These are phyloP conservation scores for Delphinus delphis DNA, from an alignment of 2,113 vertebrate genomes.

Conservation along the genomic window DNA sequence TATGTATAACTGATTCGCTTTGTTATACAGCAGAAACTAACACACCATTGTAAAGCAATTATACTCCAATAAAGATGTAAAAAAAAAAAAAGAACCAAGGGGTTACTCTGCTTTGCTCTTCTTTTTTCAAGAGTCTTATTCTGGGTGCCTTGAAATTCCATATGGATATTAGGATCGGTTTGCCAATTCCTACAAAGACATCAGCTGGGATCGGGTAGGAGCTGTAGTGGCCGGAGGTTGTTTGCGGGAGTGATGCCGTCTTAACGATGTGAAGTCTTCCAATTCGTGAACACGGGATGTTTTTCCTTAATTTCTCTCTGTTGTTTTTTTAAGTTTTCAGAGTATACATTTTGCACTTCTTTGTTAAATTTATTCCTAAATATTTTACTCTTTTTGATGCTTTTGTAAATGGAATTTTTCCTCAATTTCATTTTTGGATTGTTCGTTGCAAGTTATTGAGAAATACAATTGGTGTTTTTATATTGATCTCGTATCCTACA, in stretches of 20 bases:
- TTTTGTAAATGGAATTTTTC: not conserved
- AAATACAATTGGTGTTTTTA: not conserved
- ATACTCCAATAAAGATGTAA: no score
- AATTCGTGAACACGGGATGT: accelerated
- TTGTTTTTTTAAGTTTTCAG: not conserved
- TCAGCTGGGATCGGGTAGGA: not conserved
- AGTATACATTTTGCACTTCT: not conserved
- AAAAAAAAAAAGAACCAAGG: not conserved
- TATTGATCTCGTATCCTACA: not conserved
- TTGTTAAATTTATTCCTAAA: not conserved
- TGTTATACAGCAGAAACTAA: no score
- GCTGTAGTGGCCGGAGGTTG: not conserved
- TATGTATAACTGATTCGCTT: no score
- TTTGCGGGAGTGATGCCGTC: accelerated
- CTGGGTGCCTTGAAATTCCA: not conserved
- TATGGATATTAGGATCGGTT: accelerated
- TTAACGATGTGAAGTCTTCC: accelerated
- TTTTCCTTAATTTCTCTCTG: not conserved
- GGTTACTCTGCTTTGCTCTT: not conserved
- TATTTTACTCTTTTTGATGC: not conserved
- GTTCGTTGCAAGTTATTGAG: not conserved
- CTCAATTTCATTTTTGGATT: not conserved
- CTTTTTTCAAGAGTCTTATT: not conserved
- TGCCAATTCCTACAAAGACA: not conserved
- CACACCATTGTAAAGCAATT: no score